These are phyloP conservation scores for Zaprionus ornatus DNA, from an alignment of 1,140 invertebrate species.

Conservation along the genomic window DNA sequence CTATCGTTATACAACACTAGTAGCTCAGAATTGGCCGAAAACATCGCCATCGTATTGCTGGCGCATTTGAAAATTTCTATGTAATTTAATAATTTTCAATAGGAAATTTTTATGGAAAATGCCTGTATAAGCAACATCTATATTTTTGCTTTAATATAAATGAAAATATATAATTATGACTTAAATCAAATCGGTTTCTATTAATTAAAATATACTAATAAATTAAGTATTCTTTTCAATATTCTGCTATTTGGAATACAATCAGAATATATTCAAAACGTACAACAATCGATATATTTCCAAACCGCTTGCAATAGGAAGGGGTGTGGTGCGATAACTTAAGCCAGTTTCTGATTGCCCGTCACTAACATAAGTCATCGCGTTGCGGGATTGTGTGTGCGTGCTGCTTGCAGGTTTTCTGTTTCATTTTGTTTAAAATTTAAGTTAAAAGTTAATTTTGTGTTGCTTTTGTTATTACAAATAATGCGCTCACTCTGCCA, in stretches of 20 bases:
- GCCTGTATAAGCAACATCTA: neutral
- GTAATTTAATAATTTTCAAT: neutral
- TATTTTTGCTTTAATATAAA: neutral
- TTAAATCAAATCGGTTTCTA: too few relatives aligned
- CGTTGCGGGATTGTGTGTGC: conserved; percentile 33
- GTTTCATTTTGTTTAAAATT: conserved; percentile 53
- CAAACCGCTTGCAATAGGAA: conserved; percentile 4
- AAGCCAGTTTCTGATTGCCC: conserved; percentile 36
- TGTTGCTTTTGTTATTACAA: conserved; percentile 51
- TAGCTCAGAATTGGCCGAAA: neutral
- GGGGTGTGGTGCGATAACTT: conserved; percentile 51
- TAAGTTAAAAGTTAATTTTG: conserved; percentile 48
- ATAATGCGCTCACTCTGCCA: conserved; percentile 40
- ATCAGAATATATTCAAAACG: neutral
- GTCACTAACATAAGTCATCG: conserved; percentile 50
- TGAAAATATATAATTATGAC: neutral
- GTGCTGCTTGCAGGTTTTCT: conserved; percentile 42
- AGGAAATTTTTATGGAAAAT: neutral
- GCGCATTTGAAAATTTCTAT: neutral
- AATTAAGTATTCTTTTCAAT: neutral
- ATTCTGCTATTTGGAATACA: neutral
- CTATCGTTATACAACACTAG: conserved; percentile 28
- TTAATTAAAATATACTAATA: too few relatives aligned
- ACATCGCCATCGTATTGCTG: neutral
- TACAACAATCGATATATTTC: conserved; percentile 13